Evolutionary conservation across 2,888 invertebrate genomes (phyloP).

Genomic region (Empis livida): DNA sequence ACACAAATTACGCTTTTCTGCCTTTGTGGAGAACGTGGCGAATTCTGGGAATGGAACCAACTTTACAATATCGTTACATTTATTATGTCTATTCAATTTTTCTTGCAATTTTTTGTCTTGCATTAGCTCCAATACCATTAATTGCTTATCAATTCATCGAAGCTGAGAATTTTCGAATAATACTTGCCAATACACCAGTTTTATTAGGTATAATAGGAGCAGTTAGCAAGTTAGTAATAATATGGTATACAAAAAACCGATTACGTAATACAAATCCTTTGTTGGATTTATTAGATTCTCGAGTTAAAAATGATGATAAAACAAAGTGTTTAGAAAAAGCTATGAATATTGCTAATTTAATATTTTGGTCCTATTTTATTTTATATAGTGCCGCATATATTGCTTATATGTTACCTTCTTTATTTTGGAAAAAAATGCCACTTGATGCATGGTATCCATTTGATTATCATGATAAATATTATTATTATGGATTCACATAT

Average conservation of each 20-base stretch:
- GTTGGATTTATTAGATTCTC: neutral
- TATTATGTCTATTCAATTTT: neutral
- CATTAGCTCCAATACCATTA: too few relatives aligned
- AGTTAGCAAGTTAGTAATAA: neutral
- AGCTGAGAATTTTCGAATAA: too few relatives aligned
- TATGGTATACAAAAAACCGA: neutral
- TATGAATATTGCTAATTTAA: too few relatives aligned
- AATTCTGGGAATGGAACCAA: neutral
- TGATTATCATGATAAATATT: neutral
- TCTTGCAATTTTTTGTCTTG: too few relatives aligned
- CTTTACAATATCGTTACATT: neutral
- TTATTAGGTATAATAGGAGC: neutral
- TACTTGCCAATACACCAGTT: too few relatives aligned
- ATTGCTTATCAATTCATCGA: too few relatives aligned
- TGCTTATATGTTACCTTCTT: too few relatives aligned
- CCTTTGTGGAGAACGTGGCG: neutral
- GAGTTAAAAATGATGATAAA: too few relatives aligned
- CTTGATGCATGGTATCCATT: neutral
- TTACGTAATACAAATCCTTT: neutral
- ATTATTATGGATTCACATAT: neutral
- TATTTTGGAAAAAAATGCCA: neutral
- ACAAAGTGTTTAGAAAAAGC: too few relatives aligned
- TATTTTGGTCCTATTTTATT: too few relatives aligned
- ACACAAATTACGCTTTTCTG: neutral
- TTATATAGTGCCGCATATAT: too few relatives aligned